Conservation (phyloP, 2,888 invertebrate genomes). For the Phorcus lineatus region DNA sequence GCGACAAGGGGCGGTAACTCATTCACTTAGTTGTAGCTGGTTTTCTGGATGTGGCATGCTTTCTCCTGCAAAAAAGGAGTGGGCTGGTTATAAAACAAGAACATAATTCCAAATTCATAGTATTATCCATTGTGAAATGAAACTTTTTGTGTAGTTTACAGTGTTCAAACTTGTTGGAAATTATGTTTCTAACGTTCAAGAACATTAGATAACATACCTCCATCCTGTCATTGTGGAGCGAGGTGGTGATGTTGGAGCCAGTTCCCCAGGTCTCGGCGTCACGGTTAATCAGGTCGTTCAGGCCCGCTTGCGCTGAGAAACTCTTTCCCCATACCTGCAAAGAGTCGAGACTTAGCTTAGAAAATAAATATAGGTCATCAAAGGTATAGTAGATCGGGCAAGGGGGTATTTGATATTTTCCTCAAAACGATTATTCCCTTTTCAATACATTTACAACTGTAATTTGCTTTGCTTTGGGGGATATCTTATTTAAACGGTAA, state of each 20-base stretch:
- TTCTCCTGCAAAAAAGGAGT: slow-evolving; percentile 72
- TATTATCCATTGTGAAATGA: too few species aligned
- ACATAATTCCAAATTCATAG: too few species aligned
- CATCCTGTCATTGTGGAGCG: slow-evolving; percentile 76
- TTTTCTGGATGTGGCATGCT: slow-evolving; percentile 78
- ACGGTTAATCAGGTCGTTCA: slow-evolving; percentile 63
- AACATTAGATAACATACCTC: slow-evolving; percentile 67
- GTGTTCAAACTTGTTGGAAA: too few species aligned
- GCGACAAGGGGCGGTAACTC: neutral
- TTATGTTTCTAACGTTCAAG: neutral
- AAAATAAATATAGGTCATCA: too few species aligned
- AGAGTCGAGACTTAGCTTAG: neutral
- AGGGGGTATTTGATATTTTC: too few species aligned
- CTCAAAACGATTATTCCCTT: too few species aligned
- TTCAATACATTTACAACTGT: too few species aligned
- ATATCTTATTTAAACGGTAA: too few species aligned
- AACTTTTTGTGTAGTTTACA: too few species aligned
- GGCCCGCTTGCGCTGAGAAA: slow-evolving; percentile 62
- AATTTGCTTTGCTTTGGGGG: too few species aligned
- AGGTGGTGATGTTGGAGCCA: slow-evolving; percentile 77
- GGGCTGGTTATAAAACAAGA: neutral
- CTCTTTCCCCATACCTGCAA: slow-evolving; percentile 76
- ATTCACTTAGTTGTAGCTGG: slow-evolving; percentile 72
- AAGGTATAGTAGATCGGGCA: too few species aligned
- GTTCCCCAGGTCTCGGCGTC: slow-evolving; percentile 74